phyloP scores from a whole-genome alignment of 2,888 invertebrate species.

The Acholoe squamosa region DNA sequence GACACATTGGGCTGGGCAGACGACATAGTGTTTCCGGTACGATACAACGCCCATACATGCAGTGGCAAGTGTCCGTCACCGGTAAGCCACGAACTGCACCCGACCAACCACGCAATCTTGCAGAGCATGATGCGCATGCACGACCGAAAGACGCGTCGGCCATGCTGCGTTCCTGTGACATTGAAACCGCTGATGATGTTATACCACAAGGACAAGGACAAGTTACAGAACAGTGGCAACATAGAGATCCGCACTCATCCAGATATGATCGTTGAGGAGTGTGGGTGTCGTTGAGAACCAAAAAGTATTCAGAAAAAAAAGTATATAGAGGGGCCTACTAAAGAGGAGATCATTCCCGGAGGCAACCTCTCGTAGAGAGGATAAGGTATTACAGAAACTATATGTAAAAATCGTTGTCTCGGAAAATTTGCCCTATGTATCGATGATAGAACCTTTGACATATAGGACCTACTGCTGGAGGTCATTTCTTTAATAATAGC shows the following conservation, averaged over 20 bases:
- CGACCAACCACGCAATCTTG: slow-evolving; percentile 82
- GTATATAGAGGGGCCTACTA: no score
- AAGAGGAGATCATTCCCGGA: no score
- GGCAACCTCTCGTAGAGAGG: no score
- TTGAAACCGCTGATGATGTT: slow-evolving; percentile 80
- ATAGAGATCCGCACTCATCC: slow-evolving; percentile 80
- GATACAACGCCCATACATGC: slow-evolving; percentile 79
- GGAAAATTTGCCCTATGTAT: no score
- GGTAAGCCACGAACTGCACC: slow-evolving; percentile 73
- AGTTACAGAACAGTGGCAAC: slow-evolving; percentile 74
- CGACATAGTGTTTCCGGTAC: slow-evolving; percentile 81
- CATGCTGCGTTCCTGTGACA: slow-evolving; percentile 82
- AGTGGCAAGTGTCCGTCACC: slow-evolving; percentile 79
- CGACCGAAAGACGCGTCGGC: slow-evolving; percentile 72
- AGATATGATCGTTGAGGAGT: slow-evolving; percentile 79
- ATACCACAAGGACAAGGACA: slow-evolving; percentile 72
- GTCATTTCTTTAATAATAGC: no score
- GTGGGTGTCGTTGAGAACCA: slow-evolving; percentile 75
- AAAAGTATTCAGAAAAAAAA: background rate
- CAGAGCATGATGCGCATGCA: slow-evolving; percentile 79
- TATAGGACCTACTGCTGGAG: no score
- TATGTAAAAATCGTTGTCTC: no score
- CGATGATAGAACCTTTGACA: no score
- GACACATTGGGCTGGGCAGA: slow-evolving; percentile 80
- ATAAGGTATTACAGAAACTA: no score